A percentile compares a stretch with the other conserved stretches of the same genome.
phyloP scores from a whole-genome alignment of 2,888 invertebrate species.

The Brenthis daphne region DNA sequence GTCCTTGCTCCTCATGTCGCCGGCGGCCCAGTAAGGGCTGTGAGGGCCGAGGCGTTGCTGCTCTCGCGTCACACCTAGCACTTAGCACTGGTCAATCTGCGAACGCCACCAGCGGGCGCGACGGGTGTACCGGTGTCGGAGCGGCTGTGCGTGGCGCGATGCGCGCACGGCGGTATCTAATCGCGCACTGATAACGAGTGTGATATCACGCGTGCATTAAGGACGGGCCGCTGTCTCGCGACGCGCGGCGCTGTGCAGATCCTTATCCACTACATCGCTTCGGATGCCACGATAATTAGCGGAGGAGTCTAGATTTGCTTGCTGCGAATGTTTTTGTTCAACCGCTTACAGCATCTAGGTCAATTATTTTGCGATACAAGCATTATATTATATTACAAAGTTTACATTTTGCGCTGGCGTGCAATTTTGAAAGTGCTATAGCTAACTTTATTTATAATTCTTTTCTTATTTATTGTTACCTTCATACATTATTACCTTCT shows the following conservation, averaged over 20 bases:
- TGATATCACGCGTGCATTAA: slow-evolving; percentile 47
- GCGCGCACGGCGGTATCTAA: slow-evolving; percentile 68
- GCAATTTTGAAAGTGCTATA: no score
- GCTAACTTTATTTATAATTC: no score
- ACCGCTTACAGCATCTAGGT: slow-evolving; percentile 7
- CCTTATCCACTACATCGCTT: neutral
- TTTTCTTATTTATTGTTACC: no score
- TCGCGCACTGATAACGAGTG: slow-evolving; percentile 60
- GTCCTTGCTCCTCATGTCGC: slow-evolving; percentile 74
- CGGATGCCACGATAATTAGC: slow-evolving; percentile 9
- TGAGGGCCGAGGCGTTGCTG: slow-evolving; percentile 50
- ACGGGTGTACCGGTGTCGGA: slow-evolving; percentile 24
- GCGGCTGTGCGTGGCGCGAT: slow-evolving; percentile 44
- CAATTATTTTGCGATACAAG: slow-evolving; percentile 6
- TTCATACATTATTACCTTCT: no score
- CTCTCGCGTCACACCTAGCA: no score
- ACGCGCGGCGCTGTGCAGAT: slow-evolving; percentile 1
- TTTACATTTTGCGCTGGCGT: neutral
- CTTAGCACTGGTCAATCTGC: no score
- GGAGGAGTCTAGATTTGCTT: slow-evolving; percentile 19
- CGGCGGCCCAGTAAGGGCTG: slow-evolving; percentile 50
- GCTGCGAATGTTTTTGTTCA: neutral
- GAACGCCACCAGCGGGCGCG: slow-evolving; percentile 73
- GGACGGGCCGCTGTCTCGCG: slow-evolving; percentile 14
- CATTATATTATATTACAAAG: slow-evolving; percentile 2